Base-by-base conservation (phyloP, 2,797 vertebrate genomes). In the Arremon aurantiirostris region DNA sequence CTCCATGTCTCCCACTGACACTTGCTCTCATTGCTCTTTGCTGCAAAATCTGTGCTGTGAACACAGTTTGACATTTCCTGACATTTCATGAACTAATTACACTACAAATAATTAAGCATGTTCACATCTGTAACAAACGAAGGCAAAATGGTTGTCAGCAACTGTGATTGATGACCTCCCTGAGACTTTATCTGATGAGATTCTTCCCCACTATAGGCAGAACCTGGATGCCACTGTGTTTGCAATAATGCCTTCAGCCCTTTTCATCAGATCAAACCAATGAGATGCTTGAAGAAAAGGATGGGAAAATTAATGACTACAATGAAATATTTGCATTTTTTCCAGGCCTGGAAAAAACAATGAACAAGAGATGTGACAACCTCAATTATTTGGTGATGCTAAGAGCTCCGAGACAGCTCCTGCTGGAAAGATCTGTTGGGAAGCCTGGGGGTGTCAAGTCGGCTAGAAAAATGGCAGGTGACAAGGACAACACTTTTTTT, bases 361-460 rank as follows among this genome's bases (percentile, higher is more conserved):
- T 98, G 99, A 99, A 99, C 98, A 99, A 99, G 99, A 98, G 98
- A 98, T 98, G 98, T 99, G 99, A 99, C 99, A 99, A 99, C 98
- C 98, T 99, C 99, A 98, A 99, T 99, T 99, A 99, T 99, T 99
- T 99, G 99, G 98, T 99, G 98, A 98, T 98, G 98, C 98, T 99
- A 99, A 99, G 98, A 98, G 98, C 97, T 94, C 96, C 9, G 96
- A 98, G 99, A 98, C 99, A 99, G 98, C 98, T 98, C 98, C 98
- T 98, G 98, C 98, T 98, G 98, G 96, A 99, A 98, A 98, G 97
- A 96, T 97, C 97, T 96, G 95, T 97, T 97, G 98, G 98, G 97
- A 97, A 97, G 97, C 98, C 98, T 97, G 96, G 96, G 94, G 98
- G 98, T 99, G 98, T 99, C 99, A 99, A 99, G 97, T 98, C 97